Evolutionary conservation across 1,140 invertebrate species (phyloP).

Genomic region (Cyclina sinensis): DNA sequence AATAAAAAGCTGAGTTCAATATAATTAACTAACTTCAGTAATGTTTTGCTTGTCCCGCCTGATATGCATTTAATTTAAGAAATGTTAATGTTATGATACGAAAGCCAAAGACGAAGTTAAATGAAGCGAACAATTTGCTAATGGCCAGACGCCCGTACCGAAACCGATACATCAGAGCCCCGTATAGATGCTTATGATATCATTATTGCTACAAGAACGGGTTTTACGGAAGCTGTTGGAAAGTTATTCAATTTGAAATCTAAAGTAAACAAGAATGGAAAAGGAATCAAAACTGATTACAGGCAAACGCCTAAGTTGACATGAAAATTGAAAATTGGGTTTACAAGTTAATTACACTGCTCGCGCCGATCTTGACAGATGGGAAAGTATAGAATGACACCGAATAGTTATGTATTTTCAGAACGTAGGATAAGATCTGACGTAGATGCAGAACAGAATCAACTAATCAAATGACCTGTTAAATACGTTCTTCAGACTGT

Average conservation of each 20-base stretch:
- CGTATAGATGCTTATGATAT: slow-evolving; percentile 24
- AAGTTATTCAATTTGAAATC: slow-evolving; percentile 51
- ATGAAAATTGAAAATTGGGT: slow-evolving; percentile 58
- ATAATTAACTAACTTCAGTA: slow-evolving; percentile 5
- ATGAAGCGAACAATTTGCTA: slow-evolving; percentile 15
- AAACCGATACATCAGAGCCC: background rate
- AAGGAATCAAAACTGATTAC: slow-evolving; percentile 59
- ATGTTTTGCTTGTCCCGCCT: slow-evolving; percentile 17
- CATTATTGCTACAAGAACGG: background rate
- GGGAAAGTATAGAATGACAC: slow-evolving; percentile 36
- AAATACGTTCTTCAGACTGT: too few species aligned
- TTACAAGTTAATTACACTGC: slow-evolving; percentile 44
- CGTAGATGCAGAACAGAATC: background rate
- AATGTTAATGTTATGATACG: slow-evolving; percentile 10
- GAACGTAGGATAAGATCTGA: background rate
- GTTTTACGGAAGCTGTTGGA: slow-evolving; percentile 13
- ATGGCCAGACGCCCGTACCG: background rate
- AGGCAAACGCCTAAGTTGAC: slow-evolving; percentile 41
- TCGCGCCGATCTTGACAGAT: slow-evolving; percentile 14
- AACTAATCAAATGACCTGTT: slow-evolving; percentile 10
- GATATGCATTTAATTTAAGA: slow-evolving; percentile 18
- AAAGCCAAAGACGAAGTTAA: background rate
- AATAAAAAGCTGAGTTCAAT: background rate
- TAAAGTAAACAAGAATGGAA: slow-evolving; percentile 47
- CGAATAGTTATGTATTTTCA: background rate